Conservation (phyloP, 92 coral and sea anemone species). For the Anthopleura xanthogrammica region DNA sequence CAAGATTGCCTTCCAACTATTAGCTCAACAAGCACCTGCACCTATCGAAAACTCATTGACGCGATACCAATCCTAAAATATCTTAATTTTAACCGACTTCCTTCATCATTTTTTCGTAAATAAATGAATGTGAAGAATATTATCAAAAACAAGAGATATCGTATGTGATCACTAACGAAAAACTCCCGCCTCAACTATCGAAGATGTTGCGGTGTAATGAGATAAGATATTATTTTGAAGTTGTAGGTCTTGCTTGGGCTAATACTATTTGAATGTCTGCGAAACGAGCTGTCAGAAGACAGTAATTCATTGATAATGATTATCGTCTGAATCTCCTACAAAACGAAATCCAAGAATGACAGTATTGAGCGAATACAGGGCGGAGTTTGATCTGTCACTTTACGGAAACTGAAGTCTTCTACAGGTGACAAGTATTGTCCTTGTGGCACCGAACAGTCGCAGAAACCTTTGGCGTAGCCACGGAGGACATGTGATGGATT, state of each 20-base stretch:
- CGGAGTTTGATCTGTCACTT: constrained; percentile 34
- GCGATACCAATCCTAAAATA: constrained; percentile 5
- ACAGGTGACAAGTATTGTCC: constrained; percentile 62
- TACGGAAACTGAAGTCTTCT: constrained; percentile 33
- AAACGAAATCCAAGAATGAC: constrained; percentile 36
- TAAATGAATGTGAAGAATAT: constrained; percentile 8
- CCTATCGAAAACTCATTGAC: background rate
- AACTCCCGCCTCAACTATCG: constrained; percentile 31
- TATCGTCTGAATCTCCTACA: constrained; percentile 42
- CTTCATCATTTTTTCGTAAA: constrained; percentile 25
- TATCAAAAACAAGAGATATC: background rate
- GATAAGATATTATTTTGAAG: constrained; percentile 24
- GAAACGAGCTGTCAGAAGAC: constrained; percentile 8
- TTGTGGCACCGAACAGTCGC: constrained; percentile 51
- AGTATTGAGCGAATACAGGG: constrained; percentile 20
- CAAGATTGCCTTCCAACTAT: constrained; percentile 15
- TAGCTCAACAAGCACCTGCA: constrained; percentile 26
- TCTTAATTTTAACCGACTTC: constrained; percentile 11
- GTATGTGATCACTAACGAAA: background rate
- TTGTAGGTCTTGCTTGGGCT: constrained; percentile 1
- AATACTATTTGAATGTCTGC: background rate
- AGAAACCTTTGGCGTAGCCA: constrained; percentile 28
- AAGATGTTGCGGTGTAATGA: constrained; percentile 14
- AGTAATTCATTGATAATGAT: constrained; percentile 32
- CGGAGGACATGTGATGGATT: constrained; percentile 41